Base-by-base conservation (phyloP, 2,888 invertebrate genomes). In the Drosophila hamatofila region DNA sequence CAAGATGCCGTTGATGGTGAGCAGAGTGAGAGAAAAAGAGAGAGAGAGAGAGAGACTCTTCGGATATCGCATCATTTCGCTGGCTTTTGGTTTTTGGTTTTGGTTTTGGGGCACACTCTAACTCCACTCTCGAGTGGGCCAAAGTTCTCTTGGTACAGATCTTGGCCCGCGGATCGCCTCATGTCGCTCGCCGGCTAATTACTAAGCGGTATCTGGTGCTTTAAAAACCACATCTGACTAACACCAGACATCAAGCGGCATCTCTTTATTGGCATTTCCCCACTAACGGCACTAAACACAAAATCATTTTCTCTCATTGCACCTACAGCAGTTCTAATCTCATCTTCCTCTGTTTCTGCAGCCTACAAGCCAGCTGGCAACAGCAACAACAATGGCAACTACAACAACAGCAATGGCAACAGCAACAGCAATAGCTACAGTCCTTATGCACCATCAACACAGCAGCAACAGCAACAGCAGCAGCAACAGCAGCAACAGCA, bases 151-250 rank as follows among this genome's bases (percentile, higher is more conserved):
- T 60, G 78, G 44, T 59, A 66, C 81, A 62, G 74, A 73, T 69
- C 67, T 77, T 80, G 73, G 78, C 62, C 67, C 70, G 42, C 62
- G 56, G 52, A 44, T 54, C 75, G 63, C 60, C 74, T 74, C 81
- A 81, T 77, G 54, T 69, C 48, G 64, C 42, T 89, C 80, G 80
- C 84, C 87, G 89, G 84, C 88, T 56, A 79, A 59, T 64, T 86
- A 87, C 86, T 85, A 90, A 88, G 75, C 80, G 86, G 86, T 88
- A 75, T 56, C 71, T 81, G 86, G 83, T 86, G 86, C 90, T 83
- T 73, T 68, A 37, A 58, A 81, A 86, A 66, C 56, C 39, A 75
- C 83, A 83, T 83, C 51, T 57, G 30, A 88, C 85, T 82, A 82
- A 82, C 37, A 35, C 16, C 46, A 14, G 55, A 64, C 83, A 81